Evolutionary conservation across 2,888 invertebrate species (phyloP).

Genomic region (Rhagium mordax): DNA sequence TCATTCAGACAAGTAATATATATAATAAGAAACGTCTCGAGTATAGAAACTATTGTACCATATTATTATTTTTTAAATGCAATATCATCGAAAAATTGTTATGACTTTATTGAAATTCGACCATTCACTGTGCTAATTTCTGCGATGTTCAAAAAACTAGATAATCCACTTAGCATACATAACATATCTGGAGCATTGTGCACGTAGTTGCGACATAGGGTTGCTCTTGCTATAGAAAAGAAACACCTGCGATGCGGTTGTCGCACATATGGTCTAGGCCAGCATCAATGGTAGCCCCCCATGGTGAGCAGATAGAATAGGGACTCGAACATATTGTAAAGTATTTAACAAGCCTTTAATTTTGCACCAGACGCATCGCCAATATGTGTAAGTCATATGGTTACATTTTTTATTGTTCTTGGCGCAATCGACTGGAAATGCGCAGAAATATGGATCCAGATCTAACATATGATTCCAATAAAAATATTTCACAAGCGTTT

Average conservation of each 20-base stretch:
- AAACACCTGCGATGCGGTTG: slow-evolving; percentile 60
- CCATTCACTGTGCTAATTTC: too few relatives aligned
- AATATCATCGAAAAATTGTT: too few relatives aligned
- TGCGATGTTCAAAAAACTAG: neutral
- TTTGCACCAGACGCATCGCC: slow-evolving; percentile 32
- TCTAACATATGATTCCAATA: too few relatives aligned
- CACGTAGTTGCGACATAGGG: slow-evolving; percentile 1
- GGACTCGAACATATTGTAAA: slow-evolving; percentile 64
- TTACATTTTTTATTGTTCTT: slow-evolving; percentile 30
- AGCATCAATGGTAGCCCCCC: slow-evolving; percentile 58
- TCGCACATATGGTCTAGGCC: slow-evolving; percentile 60
- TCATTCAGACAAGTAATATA: too few relatives aligned
- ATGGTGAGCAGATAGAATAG: slow-evolving; percentile 34
- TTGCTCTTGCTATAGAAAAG: slow-evolving; percentile 41
- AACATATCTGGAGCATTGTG: slow-evolving; percentile 8
- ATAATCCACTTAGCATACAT: slow-evolving; percentile 15
- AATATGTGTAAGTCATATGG: slow-evolving; percentile 41
- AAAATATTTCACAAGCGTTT: too few relatives aligned
- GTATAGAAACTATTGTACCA: too few relatives aligned
- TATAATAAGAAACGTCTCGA: too few relatives aligned
- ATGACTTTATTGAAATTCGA: too few relatives aligned
- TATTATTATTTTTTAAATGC: too few relatives aligned
- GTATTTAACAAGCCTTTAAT: slow-evolving; percentile 58
- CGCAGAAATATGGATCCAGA: neutral
- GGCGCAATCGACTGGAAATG: neutral